Evolutionary conservation across 2,888 invertebrate genomes (phyloP).

Genomic region (Dicranocentrus wangi): DNA sequence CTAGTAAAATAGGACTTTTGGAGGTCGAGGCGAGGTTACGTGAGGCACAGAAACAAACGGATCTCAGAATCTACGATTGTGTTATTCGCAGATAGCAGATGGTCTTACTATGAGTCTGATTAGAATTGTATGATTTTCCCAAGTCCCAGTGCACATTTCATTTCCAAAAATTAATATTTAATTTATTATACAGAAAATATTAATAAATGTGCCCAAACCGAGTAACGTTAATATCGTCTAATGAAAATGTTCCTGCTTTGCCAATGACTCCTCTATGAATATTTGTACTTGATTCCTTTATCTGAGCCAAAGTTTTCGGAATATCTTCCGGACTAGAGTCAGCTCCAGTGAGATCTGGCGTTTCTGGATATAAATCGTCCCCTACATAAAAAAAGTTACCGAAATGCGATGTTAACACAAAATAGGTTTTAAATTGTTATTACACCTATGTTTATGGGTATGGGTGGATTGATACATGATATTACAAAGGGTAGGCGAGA

Average conservation of each 20-base stretch:
- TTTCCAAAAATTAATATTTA: too few relatives aligned
- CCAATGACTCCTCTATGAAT: conserved; percentile 50
- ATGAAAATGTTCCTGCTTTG: background rate
- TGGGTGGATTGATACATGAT: background rate
- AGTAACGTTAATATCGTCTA: conserved; percentile 37
- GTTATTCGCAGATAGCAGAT: too few relatives aligned
- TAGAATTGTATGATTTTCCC: too few relatives aligned
- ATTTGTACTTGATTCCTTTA: conserved; percentile 34
- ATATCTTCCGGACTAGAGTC: conserved; percentile 6
- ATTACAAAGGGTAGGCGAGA: background rate
- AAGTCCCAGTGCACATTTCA: too few relatives aligned
- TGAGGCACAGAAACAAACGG: too few relatives aligned
- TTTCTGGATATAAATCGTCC: conserved; percentile 66
- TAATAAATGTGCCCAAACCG: conserved; percentile 54
- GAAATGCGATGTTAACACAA: too few relatives aligned
- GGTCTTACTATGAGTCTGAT: too few relatives aligned
- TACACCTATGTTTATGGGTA: background rate
- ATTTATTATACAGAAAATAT: too few relatives aligned
- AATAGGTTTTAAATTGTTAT: too few relatives aligned
- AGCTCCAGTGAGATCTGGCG: conserved; percentile 29
- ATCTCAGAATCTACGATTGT: too few relatives aligned
- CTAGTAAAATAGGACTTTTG: too few relatives aligned
- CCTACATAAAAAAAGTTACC: conserved; percentile 51
- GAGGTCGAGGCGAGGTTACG: too few relatives aligned
- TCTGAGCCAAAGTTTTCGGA: conserved; percentile 38